These are phyloP conservation scores for Charadrius vociferus DNA, from an alignment of 2,113 vertebrate species.

Conservation along the genomic window DNA sequence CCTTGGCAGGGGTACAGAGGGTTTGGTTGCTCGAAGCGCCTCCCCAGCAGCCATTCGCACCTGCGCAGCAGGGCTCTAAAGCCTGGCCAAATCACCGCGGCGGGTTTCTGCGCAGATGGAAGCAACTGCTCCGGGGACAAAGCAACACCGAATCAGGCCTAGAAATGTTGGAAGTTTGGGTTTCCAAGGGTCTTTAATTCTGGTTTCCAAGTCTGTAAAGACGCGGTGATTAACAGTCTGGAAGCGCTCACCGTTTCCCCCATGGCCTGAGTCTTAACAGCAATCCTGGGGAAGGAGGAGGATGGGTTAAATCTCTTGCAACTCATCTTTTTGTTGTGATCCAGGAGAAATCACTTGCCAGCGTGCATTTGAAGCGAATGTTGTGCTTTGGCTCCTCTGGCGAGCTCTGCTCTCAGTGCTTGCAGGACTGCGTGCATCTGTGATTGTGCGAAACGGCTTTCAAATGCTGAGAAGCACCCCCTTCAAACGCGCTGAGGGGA, in stretches of 20 bases:
- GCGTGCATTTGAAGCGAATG: fast-evolving
- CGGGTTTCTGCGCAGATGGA: neutral
- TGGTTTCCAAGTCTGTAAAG: conserved; percentile 47
- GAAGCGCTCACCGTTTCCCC: conserved; percentile 4
- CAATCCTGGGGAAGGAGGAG: neutral
- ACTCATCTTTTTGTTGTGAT: conserved; percentile 1
- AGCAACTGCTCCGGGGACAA: neutral
- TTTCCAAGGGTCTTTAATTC: conserved; percentile 6
- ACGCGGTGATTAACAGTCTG: neutral
- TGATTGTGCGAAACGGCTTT: fast-evolving
- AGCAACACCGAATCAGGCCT: neutral
- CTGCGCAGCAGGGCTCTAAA: neutral
- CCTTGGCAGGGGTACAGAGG: neutral
- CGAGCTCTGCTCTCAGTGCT: neutral
- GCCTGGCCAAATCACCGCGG: neutral
- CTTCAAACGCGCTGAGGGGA: neutral
- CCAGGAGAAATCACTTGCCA: neutral
- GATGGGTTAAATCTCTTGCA: neutral
- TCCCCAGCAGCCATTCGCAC: neutral
- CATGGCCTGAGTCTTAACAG: neutral
- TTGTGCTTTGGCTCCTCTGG: neutral
- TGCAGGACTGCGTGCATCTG: neutral
- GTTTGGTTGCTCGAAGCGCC: neutral
- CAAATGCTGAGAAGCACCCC: neutral
- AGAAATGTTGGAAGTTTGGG: neutral